Conservation (phyloP, 2,113 vertebrate genomes). For the Cairina moschata region DNA sequence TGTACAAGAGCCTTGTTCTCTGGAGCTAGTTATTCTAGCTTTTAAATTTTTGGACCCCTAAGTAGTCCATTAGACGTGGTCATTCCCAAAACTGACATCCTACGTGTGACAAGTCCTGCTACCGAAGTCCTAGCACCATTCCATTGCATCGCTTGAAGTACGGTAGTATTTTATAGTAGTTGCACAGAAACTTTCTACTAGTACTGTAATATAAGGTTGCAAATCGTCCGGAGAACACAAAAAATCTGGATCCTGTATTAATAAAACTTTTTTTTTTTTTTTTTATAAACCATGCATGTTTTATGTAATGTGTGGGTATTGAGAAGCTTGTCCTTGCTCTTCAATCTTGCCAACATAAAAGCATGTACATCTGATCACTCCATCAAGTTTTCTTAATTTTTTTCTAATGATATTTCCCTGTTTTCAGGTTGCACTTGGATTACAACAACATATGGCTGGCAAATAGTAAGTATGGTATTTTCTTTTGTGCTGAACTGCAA, state of each 20-base stretch:
- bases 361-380: rapidly evolving
- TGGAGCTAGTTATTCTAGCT: neutral
- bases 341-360: neutral
- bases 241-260: neutral
- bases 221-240: rapidly evolving
- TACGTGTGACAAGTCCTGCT: neutral
- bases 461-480: neutral
- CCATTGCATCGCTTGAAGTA: neutral
- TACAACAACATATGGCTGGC: neutral
- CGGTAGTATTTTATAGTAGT: neutral
- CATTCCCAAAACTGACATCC: neutral
- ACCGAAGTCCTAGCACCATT: neutral
- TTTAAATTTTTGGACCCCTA: neutral
- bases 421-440: neutral
- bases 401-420: neutral
- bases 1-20: neutral
- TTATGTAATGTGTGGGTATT: rapidly evolving
- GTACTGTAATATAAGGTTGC: neutral
- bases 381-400: neutral
- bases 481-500: rapidly evolving
- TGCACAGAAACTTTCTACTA: neutral
- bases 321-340: neutral
- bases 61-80: rapidly evolving
- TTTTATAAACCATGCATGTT: neutral
- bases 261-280: no score